phyloP scores from a whole-genome alignment of 1,140 invertebrate genomes.

The Phocides pigmalion region DNA sequence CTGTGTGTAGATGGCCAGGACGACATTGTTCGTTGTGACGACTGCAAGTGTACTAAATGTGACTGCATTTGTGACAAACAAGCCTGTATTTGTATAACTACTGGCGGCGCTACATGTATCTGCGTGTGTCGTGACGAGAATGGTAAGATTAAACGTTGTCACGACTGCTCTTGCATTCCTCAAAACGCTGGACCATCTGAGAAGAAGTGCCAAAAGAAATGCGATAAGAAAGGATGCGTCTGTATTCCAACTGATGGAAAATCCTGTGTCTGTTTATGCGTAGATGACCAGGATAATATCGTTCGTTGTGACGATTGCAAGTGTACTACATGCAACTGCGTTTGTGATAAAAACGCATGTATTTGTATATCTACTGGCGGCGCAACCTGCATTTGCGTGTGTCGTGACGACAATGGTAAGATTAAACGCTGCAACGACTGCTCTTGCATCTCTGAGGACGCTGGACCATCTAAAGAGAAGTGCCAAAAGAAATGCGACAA shows the following conservation, averaged over 20 bases:
- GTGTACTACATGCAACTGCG: conserved; percentile 32
- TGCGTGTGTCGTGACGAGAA: conserved; percentile 45
- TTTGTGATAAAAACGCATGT: conserved; percentile 38
- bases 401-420: conserved; percentile 39
- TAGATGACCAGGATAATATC: conserved; percentile 45
- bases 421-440: conserved; percentile 44
- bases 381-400: conserved; percentile 45
- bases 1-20: conserved; percentile 43
- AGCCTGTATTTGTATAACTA: conserved; percentile 43
- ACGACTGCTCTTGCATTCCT: conserved; percentile 39
- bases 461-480: neutral
- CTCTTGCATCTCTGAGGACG: conserved; percentile 17
- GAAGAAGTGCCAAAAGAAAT: conserved; percentile 15
- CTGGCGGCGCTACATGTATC: conserved; percentile 39
- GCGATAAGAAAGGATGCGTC: conserved; percentile 41
- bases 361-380: conserved; percentile 42
- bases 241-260: conserved; percentile 34
- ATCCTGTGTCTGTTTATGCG: conserved; percentile 43
- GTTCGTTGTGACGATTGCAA: conserved; percentile 46
- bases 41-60: conserved; percentile 42
- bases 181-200: neutral
- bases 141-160: conserved; percentile 38
- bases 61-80: conserved; percentile 36
- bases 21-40: conserved; percentile 42
- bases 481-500: conserved; percentile 36